phyloP scores from a whole-genome alignment of 2,888 invertebrate genomes.

The Lobophora halterata region DNA sequence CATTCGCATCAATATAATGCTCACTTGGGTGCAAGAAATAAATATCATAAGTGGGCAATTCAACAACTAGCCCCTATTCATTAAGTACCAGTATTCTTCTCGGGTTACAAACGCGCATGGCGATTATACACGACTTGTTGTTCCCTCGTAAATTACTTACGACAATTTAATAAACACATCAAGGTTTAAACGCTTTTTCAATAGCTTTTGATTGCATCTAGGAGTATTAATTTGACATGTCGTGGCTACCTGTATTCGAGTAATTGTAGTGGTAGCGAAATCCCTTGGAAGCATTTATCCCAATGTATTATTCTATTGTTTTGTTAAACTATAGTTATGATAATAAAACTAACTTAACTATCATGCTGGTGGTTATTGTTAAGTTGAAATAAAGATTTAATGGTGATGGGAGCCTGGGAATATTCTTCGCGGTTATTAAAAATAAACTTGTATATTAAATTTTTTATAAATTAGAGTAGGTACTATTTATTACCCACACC shows the following conservation, averaged over 20 bases:
- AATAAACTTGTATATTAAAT: too few relatives aligned
- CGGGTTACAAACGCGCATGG: constrained; percentile 32
- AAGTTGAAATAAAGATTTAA: constrained; percentile 15
- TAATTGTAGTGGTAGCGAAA: constrained; percentile 51
- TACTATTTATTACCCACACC: too few relatives aligned
- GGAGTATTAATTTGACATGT: constrained; percentile 68
- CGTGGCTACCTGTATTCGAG: constrained; percentile 50
- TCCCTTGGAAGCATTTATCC: constrained; percentile 5
- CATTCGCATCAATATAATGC: constrained; percentile 9
- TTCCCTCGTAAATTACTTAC: constrained; percentile 63
- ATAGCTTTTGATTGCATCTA: constrained; percentile 64
- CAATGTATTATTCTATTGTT: constrained; percentile 30
- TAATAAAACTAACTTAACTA: constrained; percentile 17
- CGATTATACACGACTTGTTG: constrained; percentile 41
- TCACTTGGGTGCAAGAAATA: constrained; percentile 15
- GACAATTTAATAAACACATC: constrained; percentile 79
- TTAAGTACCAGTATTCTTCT: constrained; percentile 17
- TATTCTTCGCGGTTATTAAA: constrained; percentile 3
- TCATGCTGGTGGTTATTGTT: constrained; percentile 17
- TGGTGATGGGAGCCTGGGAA: constrained; percentile 13
- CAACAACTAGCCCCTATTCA: constrained; percentile 19
- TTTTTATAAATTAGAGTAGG: too few relatives aligned
- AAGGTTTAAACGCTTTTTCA: constrained; percentile 69
- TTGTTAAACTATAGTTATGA: constrained; percentile 14
- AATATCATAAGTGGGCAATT: constrained; percentile 20